Conservation (phyloP, 2,113 vertebrate genomes). For the Clarias batrachus region DNA sequence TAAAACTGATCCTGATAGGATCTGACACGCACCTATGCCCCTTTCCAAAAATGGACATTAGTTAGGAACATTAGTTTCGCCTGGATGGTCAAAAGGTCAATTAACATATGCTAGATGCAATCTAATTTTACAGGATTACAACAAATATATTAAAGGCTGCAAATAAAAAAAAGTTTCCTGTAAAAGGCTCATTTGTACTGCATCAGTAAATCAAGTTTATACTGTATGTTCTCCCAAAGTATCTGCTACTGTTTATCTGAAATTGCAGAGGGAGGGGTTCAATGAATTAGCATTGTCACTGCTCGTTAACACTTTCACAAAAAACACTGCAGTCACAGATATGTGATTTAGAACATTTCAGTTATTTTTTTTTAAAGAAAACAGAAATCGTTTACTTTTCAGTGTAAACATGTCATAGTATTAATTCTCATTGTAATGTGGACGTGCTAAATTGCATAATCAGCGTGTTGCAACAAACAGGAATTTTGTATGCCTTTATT, state of each 20-base stretch:
- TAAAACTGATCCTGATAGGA: constrained; percentile 42
- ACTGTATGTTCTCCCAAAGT: not conserved
- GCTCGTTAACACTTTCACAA: not conserved
- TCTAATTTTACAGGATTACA: not conserved
- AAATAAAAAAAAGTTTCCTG: not conserved
- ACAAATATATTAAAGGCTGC: not conserved
- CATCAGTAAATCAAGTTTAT: not conserved
- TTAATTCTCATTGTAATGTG: not conserved
- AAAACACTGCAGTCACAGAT: not conserved
- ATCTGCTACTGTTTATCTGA: not conserved
- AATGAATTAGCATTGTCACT: not conserved
- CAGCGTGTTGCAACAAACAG: not conserved
- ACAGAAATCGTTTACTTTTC: not conserved
- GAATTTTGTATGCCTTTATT: not conserved
- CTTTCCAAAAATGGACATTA: constrained; percentile 26
- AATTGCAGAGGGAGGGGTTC: not conserved
- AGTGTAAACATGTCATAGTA: not conserved
- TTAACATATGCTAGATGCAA: not conserved
- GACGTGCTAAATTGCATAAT: not conserved
- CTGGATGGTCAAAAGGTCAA: not conserved
- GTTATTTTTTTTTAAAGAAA: not conserved
- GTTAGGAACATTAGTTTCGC: not conserved
- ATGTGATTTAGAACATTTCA: not conserved
- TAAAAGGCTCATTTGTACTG: not conserved
- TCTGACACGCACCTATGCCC: not conserved